Base-by-base conservation (phyloP, 2,797 vertebrate species). In the Enteromius trimaculatus region DNA sequence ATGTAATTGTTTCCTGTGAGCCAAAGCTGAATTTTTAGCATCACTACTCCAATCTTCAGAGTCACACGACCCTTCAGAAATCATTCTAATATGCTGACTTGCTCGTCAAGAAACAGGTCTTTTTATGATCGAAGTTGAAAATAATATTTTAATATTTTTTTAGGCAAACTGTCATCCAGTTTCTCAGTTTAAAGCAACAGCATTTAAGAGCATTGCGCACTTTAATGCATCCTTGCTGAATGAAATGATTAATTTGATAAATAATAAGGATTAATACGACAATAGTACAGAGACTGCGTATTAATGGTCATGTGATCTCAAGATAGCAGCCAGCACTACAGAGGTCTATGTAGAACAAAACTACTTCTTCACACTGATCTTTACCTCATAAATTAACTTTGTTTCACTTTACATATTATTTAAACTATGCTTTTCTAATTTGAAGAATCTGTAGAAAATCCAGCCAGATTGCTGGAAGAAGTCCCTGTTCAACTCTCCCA, bases 51-150 rank as follows among this genome's bases (percentile, higher is more conserved):
- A 37, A 9, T 2, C 19, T 21, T 44, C 21, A 16, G 66, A 19
- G 31, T 21, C 62, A 42, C 65, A n/a, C 39, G 65, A 66, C n/a
- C 19, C 65, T 68, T 39, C 34, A 68, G 65, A 39, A 68, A 39
- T 68, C 0, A 39, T 68, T 68, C 1, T 6, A 68, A 68, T 39
- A 39, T 68, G 19, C 17, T 34, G 34, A 13, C n/a, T 39, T 68
- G 34, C 17, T n/a, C 3, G 9, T 66, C 19, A 53, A 4, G 49
- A 51, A 51, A 51, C 49, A 51, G 17, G 44, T 47, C 13, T 51
- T 51, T 19, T 51, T 51, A 51, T 51, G 17, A 19, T 51, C 1
- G 7, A 6, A 13, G 44, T 14, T 47, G 13, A 47, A 14, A 47
- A 49, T 16, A 49, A 14, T 5, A 3, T 3, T 14, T 47, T 21